phyloP scores from a whole-genome alignment of 2,888 invertebrate species.

The Masnerella sp. region DNA sequence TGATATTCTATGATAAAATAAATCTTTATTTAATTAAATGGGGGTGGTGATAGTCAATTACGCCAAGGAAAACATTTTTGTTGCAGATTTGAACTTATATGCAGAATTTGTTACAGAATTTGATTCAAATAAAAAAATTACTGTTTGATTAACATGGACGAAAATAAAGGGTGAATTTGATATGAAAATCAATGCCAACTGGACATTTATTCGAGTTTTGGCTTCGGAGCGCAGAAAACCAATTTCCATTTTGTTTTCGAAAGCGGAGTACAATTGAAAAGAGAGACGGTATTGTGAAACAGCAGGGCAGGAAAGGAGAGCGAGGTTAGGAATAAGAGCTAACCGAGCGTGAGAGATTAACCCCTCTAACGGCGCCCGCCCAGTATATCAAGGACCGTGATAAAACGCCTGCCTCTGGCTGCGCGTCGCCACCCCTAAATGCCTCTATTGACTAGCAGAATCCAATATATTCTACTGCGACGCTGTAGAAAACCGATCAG shows the following conservation, averaged over 20 bases:
- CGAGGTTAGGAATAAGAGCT: conserved; percentile 76
- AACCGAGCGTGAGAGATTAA: conserved; percentile 78
- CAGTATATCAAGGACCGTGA: conserved; percentile 77
- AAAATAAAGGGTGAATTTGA: neutral
- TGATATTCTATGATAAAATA: too few relatives aligned
- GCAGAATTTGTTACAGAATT: too few relatives aligned
- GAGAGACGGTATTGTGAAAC: conserved; percentile 55
- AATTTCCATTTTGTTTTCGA: conserved; percentile 56
- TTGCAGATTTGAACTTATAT: too few relatives aligned
- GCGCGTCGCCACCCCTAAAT: conserved; percentile 76
- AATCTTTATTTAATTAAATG: too few relatives aligned
- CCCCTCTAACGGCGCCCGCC: conserved; percentile 76
- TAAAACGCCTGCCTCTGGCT: conserved; percentile 76
- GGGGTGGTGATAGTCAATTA: too few relatives aligned
- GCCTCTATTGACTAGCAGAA: conserved; percentile 77
- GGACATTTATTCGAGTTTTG: conserved; percentile 8
- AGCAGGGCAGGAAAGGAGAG: conserved; percentile 57
- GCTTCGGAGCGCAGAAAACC: conserved; percentile 6
- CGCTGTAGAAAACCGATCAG: conserved; percentile 74
- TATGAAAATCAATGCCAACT: conserved; percentile 5
- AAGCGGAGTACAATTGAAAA: conserved; percentile 52
- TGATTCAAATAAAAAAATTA: too few relatives aligned
- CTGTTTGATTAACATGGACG: too few relatives aligned
- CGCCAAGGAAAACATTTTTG: too few relatives aligned
- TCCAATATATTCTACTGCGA: conserved; percentile 76